phyloP scores from a whole-genome alignment of 1,140 invertebrate species.

The Drosophila littoralis region DNA sequence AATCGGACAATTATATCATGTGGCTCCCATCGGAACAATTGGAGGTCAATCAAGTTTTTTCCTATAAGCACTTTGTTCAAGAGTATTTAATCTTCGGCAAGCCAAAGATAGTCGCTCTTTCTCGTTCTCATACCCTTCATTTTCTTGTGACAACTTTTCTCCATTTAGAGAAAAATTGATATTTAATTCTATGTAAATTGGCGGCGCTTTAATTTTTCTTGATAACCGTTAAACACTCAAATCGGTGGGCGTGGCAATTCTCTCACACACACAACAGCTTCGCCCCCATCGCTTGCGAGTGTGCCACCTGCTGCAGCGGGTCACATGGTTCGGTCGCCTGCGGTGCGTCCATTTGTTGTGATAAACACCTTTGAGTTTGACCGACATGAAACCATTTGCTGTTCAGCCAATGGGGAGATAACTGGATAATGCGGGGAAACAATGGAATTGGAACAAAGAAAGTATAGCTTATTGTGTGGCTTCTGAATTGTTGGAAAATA shows the following conservation, averaged over 20 bases:
- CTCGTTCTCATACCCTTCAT: background rate
- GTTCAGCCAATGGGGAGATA: background rate
- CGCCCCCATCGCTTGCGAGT: background rate
- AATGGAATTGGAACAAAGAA: conserved; percentile 4
- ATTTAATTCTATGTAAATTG: conserved; percentile 60
- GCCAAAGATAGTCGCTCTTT: background rate
- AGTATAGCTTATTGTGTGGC: background rate
- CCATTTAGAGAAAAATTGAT: conserved; percentile 35
- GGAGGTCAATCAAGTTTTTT: too few relatives aligned
- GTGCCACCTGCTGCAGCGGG: conserved; percentile 5
- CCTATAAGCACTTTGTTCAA: too few relatives aligned
- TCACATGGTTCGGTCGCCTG: conserved; percentile 5
- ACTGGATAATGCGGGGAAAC: background rate
- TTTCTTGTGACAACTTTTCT: background rate
- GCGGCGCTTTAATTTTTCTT: conserved; percentile 48
- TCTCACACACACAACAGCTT: background rate
- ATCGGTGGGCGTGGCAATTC: conserved; percentile 19
- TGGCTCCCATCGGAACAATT: too few relatives aligned
- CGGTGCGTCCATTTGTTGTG: conserved; percentile 10
- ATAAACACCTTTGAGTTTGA: conserved; percentile 20
- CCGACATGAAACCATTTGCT: background rate
- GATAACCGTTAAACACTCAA: conserved; percentile 43
- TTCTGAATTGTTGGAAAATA: too few relatives aligned
- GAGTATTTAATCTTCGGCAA: too few relatives aligned
- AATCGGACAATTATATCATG: too few relatives aligned